These are phyloP conservation scores for Actias luna DNA, from an alignment of 2,888 invertebrate species.

Conservation along the genomic window DNA sequence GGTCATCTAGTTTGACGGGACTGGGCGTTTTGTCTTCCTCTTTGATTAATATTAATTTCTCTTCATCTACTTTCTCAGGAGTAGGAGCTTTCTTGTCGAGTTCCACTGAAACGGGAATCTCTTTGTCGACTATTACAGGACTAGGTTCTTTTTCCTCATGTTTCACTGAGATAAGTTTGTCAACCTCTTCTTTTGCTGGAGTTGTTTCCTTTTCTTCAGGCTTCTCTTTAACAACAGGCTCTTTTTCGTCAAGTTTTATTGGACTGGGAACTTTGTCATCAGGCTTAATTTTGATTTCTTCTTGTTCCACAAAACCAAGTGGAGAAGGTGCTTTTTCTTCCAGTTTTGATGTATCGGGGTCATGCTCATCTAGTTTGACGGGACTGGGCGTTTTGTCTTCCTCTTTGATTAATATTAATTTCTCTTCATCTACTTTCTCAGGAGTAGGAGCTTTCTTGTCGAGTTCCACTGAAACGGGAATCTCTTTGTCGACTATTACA, in stretches of 20 bases:
- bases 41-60: too few species aligned
- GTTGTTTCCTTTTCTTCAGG: not conserved
- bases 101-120: too few species aligned
- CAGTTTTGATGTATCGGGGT: not conserved
- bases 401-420: too few species aligned
- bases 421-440: not conserved
- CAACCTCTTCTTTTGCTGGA: not conserved
- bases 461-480: too few species aligned
- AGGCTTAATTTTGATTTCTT: not conserved
- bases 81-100: not conserved
- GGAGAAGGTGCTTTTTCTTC: slow-evolving; percentile 14
- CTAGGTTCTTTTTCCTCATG: slow-evolving; percentile 20
- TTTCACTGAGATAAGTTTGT: not conserved
- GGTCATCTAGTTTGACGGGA: not conserved
- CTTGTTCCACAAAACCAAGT: not conserved
- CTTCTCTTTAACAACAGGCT: not conserved
- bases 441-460: not conserved
- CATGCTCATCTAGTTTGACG: not conserved
- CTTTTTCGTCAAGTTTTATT: not conserved
- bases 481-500: too few species aligned
- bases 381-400: slow-evolving; percentile 10
- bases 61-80: too few species aligned
- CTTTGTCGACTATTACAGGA: too few species aligned
- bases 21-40: slow-evolving; percentile 15
- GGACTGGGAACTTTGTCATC: slow-evolving; percentile 14